A percentile compares a stretch with the other conserved stretches of the same genome.
These are phyloP conservation scores for Urocynchramus pylzowi DNA, from an alignment of 2,113 vertebrate species.

Conservation along the genomic window DNA sequence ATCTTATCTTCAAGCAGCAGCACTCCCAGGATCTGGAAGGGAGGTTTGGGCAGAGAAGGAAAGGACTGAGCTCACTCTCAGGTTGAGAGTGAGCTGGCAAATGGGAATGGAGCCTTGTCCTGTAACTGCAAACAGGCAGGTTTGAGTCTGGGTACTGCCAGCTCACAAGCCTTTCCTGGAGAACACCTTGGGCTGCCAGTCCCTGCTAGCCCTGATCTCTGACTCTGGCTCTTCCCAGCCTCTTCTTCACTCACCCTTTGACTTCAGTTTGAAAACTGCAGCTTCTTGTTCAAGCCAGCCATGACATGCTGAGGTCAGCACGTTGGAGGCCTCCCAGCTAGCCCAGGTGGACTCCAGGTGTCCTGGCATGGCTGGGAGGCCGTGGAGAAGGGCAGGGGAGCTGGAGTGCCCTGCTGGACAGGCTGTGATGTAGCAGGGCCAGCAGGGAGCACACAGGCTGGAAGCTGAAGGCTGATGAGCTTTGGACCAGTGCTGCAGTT, in stretches of 20 bases:
- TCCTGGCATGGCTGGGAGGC: neutral
- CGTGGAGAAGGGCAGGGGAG: neutral
- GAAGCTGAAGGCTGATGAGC: neutral
- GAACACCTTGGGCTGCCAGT: neutral
- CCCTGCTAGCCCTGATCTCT: neutral
- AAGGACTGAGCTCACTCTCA: neutral
- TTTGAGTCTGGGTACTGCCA: neutral
- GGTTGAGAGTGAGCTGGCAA: neutral
- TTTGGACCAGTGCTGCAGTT: neutral
- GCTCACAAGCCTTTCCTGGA: neutral
- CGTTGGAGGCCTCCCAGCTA: neutral
- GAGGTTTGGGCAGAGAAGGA: neutral
- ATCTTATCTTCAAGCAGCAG: neutral
- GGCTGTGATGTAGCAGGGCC: neutral
- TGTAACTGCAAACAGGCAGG: neutral
- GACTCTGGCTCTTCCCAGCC: neutral
- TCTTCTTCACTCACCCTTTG: neutral
- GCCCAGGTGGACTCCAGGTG: neutral
- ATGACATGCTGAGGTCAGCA: neutral
- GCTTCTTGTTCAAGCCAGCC: neutral
- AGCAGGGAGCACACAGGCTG: neutral
- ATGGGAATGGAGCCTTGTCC: neutral
- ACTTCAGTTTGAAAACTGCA: neutral
- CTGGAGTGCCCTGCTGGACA: fast-evolving
- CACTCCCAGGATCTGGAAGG: neutral